Evolutionary conservation across 1,140 invertebrate genomes (phyloP), one percentile per base, ranked within the genome.

Genomic region (Dendroctonus valens): DNA sequence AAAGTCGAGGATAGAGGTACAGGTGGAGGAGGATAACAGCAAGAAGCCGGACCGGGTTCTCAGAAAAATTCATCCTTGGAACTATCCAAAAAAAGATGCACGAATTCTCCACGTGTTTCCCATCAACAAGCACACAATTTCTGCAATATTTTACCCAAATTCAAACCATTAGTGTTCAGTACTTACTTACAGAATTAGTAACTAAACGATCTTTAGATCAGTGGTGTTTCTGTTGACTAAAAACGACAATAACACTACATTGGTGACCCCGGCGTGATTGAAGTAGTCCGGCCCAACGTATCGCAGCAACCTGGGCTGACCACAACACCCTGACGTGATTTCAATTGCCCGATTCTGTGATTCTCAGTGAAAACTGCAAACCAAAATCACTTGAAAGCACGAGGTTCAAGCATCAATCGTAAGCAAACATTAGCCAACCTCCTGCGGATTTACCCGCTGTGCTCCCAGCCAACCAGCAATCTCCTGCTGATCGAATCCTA

Each of bases 351-450:
- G 11, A n/a, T 52, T 15, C 11, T n/a, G 15, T 0, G 12, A 46
- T 12, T 46, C 44, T 9, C 12, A 46, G 3, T 46, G 12, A 3
- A 46, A 9, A 46, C 44, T 9, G 44, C 44, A 26, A 1, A 26
- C 3, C 44, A 41, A 40, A 1, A 70, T n/a, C n/a, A n/a, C n/a
- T n/a, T n/a, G n/a, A 70, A 67, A 79, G 12, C 79, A 82, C 41
- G 59, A 46, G 2, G 51, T 62, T 0, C 81, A 75, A 78, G 72
- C 77, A 57, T 52, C 68, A 3, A 66, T 75, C 26, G 57, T 82
- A 6, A 68, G 39, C 39, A 58, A 40, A 40, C n/a, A 37, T 12
- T 38, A n/a, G 39, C 39, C 55, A 44, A 58, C 50, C 50, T 4
- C 38, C 5, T n/a, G 41, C 11, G 41, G 41, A 58, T 6, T 6